phyloP scores from a whole-genome alignment of 2,113 vertebrate species.

The Microcebus griseorufus region DNA sequence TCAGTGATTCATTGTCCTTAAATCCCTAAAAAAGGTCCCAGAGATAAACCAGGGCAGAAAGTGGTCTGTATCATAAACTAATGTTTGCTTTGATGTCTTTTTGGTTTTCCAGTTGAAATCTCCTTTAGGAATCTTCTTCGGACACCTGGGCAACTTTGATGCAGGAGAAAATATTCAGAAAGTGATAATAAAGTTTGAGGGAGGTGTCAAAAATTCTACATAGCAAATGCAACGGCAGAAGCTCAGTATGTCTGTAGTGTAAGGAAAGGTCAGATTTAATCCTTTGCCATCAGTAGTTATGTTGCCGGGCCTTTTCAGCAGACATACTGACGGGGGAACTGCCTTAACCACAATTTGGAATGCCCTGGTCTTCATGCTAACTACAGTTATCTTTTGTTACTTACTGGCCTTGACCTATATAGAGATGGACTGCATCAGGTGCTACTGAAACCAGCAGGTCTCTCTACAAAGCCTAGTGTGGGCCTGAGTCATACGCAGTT shows the following conservation, averaged over 20 bases:
- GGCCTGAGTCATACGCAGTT: slow-evolving; percentile 74
- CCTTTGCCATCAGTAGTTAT: slow-evolving; percentile 70
- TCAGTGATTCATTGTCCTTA: neutral
- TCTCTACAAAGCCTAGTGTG: slow-evolving; percentile 69
- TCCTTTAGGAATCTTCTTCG: neutral
- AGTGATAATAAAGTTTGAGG: neutral
- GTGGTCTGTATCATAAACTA: neutral
- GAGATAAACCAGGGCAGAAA: neutral
- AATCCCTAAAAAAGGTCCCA: neutral
- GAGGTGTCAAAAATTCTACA: neutral
- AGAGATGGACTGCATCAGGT: slow-evolving; percentile 73
- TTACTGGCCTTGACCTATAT: slow-evolving; percentile 82
- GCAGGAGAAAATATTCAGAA: neutral
- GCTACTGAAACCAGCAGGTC: slow-evolving; percentile 69
- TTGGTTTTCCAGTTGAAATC: neutral
- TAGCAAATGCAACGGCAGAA: slow-evolving; percentile 18
- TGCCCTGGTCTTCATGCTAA: slow-evolving; percentile 79
- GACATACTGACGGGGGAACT: slow-evolving; percentile 68
- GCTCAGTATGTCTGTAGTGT: neutral
- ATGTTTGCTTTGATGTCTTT: neutral
- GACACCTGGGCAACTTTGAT: neutral
- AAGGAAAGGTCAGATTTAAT: slow-evolving; percentile 70
- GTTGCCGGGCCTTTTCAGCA: slow-evolving; percentile 72
- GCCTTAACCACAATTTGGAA: slow-evolving; percentile 79
- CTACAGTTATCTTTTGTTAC: slow-evolving; percentile 80